Conservation (phyloP, 2,888 invertebrate species). For the Tuta absoluta region DNA sequence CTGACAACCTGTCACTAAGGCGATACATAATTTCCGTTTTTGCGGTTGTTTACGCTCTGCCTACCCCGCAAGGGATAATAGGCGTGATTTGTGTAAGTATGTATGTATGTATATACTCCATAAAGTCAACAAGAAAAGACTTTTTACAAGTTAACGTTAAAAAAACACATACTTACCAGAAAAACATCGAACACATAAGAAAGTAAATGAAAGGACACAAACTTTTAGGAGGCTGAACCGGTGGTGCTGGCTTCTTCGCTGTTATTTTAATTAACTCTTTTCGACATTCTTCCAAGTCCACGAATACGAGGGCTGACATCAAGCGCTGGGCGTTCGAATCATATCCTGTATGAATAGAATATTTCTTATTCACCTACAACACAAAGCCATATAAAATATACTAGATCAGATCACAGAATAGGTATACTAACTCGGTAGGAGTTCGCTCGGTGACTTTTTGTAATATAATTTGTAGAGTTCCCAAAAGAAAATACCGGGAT, state of each 20-base stretch:
- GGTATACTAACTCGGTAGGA: constrained; percentile 47
- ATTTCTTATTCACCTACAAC: too few relatives aligned
- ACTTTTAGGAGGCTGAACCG: constrained; percentile 27
- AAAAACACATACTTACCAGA: too few relatives aligned
- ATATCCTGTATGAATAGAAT: constrained; percentile 51
- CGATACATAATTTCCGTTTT: too few relatives aligned
- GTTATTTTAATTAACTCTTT: constrained; percentile 53
- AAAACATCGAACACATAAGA: background rate
- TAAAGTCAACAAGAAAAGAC: too few relatives aligned
- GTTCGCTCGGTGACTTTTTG: constrained; percentile 58
- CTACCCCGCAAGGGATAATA: too few relatives aligned
- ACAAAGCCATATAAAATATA: too few relatives aligned
- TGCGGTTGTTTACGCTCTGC: too few relatives aligned
- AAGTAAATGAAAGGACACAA: background rate
- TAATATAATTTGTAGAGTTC: constrained; percentile 61
- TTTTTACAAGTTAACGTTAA: too few relatives aligned
- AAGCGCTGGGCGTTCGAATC: constrained; percentile 66
- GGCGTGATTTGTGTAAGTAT: too few relatives aligned
- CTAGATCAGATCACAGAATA: background rate
- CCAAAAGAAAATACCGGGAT: constrained; percentile 74
- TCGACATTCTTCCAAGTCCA: constrained; percentile 66
- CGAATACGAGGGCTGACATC: constrained; percentile 67
- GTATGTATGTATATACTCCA: too few relatives aligned
- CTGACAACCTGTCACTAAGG: too few relatives aligned
- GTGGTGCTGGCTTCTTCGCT: constrained; percentile 38